Evolutionary conservation across 1,140 invertebrate species (phyloP).

Genomic region (Chelonus insularis): DNA sequence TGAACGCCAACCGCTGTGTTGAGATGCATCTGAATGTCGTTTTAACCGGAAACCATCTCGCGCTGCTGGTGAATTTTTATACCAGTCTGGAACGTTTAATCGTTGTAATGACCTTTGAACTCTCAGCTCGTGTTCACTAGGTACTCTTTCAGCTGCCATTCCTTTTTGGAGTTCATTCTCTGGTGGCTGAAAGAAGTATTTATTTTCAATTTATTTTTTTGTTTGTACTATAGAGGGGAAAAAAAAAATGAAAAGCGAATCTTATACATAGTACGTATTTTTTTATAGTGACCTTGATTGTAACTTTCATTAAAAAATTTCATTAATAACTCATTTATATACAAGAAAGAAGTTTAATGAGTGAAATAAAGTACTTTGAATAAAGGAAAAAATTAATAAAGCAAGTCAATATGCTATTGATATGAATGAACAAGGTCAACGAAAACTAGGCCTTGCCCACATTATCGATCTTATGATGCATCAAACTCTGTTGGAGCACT

Average conservation of each 20-base stretch:
- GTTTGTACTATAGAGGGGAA: background rate
- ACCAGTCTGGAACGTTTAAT: conserved; percentile 94
- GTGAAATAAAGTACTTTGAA: background rate
- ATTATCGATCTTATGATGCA: conserved; percentile 15
- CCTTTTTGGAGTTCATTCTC: conserved; percentile 90
- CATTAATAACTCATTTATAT: background rate
- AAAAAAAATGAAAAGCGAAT: no score
- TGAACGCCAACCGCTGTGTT: conserved; percentile 70
- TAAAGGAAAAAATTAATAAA: conserved; percentile 4
- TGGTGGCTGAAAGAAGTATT: conserved; percentile 69
- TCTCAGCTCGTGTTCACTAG: conserved; percentile 89
- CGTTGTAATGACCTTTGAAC: conserved; percentile 90
- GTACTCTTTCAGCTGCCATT: conserved; percentile 73
- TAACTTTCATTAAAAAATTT: no score
- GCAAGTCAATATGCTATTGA: conserved; percentile 4
- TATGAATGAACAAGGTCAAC: conserved; percentile 12
- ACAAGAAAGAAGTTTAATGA: background rate
- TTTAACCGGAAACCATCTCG: conserved; percentile 69
- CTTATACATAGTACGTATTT: no score
- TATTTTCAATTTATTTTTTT: conserved; percentile 11
- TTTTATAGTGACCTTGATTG: no score
- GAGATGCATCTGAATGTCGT: conserved; percentile 69
- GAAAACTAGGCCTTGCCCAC: conserved; percentile 18
- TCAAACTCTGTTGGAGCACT: conserved; percentile 1
- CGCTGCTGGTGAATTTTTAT: conserved; percentile 79